Evolutionary conservation across 2,888 invertebrate species (phyloP).

Genomic region (Glyphotaelius pellucidus): DNA sequence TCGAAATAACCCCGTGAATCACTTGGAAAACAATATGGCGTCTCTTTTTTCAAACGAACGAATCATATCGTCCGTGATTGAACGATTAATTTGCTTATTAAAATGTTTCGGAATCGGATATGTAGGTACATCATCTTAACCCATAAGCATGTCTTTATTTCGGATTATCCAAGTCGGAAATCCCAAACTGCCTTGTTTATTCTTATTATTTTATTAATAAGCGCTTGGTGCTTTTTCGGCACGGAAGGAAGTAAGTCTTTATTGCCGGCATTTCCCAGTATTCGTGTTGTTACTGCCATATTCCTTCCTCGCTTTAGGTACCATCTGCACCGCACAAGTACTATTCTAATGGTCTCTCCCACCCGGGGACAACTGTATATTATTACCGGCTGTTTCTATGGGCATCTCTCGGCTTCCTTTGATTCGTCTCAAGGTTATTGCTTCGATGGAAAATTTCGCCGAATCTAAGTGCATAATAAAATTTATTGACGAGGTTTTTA

Average conservation of each 20-base stretch:
- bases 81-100: not conserved
- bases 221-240: not conserved
- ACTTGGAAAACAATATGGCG: not conserved
- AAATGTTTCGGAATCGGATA: constrained; percentile 2
- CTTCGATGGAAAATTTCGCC: not conserved
- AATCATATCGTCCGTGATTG: not conserved
- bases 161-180: not conserved
- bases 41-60: not conserved
- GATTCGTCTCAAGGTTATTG: constrained; percentile 11
- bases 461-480: not conserved
- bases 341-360: not conserved
- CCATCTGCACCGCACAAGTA: not conserved
- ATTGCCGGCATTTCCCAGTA: not conserved
- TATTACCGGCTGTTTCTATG: not conserved
- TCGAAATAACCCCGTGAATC: not conserved
- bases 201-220: not conserved
- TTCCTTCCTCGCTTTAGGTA: not conserved
- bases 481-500: not conserved
- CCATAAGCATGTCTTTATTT: not conserved
- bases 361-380: not conserved
- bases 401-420: constrained; percentile 24
- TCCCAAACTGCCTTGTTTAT: not conserved
- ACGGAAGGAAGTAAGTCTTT: not conserved
- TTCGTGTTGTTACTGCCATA: not conserved
- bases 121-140: not conserved